Base-by-base conservation (phyloP, 2,888 invertebrate genomes). In the Petrophora chlorosata region DNA sequence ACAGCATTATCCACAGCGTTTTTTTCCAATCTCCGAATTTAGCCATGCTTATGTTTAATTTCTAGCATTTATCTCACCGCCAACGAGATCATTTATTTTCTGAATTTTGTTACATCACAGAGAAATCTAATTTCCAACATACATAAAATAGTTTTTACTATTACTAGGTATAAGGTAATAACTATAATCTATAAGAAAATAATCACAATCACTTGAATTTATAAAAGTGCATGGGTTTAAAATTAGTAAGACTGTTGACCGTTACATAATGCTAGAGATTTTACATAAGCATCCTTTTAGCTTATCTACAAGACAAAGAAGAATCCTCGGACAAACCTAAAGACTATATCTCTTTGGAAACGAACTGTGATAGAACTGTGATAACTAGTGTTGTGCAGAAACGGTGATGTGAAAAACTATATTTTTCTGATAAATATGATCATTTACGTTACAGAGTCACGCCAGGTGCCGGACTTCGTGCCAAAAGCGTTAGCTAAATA, bases 381-480 rank as follows among this genome's bases (percentile, higher is more conserved):
- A 68, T 61, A 58, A 45, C 26, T 55, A 46, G 67, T 70, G 67
- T 63, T 59, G 59, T 62, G 73, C 78, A 74, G 68, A 76, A 76
- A 75, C 56, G 78, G 79, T 73, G 76, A 65, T 50, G 66, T 43
- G 61, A 56, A 61, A 50, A 50, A 56, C 53, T 48, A 50, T 40
- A 39, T 41, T 47, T 53, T 55, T 59, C 59, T 88, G 79, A 88
- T 75, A 73, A 69, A 49, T 84, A 56, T 87, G 88, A 88, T 81
- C 70, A 86, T 88, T 86, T 88, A 75, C 76, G 64, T 88, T 88
- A 74, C 88, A 88, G 88, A 87, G 70, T 63, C 54, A 56, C 79
- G 75, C 69, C 76, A 53, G 81, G 71, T 56, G 70, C 70, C 68
- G 71, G 79, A 70, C 70, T 59, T 52, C 83, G 84, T 79, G 84